Conservation (phyloP, 2,797 vertebrate species). For the Danio choprae region DNA sequence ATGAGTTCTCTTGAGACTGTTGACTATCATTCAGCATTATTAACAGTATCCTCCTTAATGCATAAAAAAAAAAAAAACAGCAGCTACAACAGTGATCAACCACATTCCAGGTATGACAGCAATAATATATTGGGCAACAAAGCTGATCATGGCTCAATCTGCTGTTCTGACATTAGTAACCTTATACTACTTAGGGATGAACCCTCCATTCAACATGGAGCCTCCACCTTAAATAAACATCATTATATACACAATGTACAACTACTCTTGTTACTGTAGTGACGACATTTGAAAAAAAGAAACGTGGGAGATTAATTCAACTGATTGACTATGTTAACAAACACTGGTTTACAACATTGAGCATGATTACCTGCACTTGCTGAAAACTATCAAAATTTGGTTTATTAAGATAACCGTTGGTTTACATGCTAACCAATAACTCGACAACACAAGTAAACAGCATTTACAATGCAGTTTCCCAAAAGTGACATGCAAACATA, state of each 20-base stretch:
- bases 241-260: not conserved
- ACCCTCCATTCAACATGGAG: not conserved
- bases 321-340: not conserved
- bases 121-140: not conserved
- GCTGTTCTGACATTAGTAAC: not conserved
- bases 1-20: not conserved
- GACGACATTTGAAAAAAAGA: not conserved
- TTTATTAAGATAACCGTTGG: no score
- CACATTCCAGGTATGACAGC: not conserved
- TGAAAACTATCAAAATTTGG: no score
- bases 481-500: no score
- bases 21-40: not conserved
- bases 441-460: no score
- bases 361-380: no score
- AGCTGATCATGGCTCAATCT: not conserved
- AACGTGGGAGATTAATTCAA: not conserved
- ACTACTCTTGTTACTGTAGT: not conserved
- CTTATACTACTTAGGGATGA: not conserved
- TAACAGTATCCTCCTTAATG: not conserved
- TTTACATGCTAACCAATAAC: no score
- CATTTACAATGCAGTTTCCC: no score
- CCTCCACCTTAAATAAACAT: slow-evolving; percentile 17
- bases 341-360: no score
- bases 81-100: not conserved
- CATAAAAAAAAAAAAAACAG: not conserved